These are phyloP conservation scores for Mallotus villosus DNA, from an alignment of 2,797 vertebrate genomes.

Conservation along the genomic window DNA sequence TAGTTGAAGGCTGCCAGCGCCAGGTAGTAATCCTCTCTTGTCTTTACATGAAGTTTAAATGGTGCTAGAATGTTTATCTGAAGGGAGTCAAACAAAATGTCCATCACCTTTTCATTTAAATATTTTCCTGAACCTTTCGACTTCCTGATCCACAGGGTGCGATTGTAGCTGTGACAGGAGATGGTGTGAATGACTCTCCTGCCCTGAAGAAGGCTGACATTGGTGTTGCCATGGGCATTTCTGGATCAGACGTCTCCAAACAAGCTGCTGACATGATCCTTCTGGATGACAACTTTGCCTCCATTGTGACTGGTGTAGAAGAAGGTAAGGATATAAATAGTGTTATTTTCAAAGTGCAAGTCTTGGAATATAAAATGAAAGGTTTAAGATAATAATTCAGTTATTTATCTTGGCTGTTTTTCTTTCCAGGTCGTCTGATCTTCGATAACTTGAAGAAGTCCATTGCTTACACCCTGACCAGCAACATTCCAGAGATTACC, in stretches of 20 bases:
- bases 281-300: slow-evolving; percentile 95
- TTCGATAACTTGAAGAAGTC: slow-evolving; percentile 99
- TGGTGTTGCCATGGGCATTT: slow-evolving; percentile 95
- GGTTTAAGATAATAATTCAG: neutral
- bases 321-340: slow-evolving; percentile 75
- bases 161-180: slow-evolving; percentile 95
- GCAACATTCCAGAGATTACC: slow-evolving; percentile 96
- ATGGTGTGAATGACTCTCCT: slow-evolving; percentile 96
- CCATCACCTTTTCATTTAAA: no score
- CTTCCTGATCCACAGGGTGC: slow-evolving; percentile 78
- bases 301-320: slow-evolving; percentile 96
- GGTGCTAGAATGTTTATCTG: no score
- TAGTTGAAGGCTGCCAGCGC: slow-evolving; percentile 94
- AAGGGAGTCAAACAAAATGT: no score
- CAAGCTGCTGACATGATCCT: slow-evolving; percentile 98
- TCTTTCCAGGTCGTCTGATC: slow-evolving; percentile 86
- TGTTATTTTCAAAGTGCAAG: neutral
- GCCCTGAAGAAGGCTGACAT: slow-evolving; percentile 97
- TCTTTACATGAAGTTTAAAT: no score
- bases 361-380: neutral
- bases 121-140: neutral
- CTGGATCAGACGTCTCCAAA: slow-evolving; percentile 95
- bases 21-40: slow-evolving; percentile 73
- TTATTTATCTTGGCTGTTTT: neutral
- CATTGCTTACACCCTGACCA: slow-evolving; percentile 95